phyloP scores from a whole-genome alignment of 2,797 vertebrate species.

The Dipus sagitta region DNA sequence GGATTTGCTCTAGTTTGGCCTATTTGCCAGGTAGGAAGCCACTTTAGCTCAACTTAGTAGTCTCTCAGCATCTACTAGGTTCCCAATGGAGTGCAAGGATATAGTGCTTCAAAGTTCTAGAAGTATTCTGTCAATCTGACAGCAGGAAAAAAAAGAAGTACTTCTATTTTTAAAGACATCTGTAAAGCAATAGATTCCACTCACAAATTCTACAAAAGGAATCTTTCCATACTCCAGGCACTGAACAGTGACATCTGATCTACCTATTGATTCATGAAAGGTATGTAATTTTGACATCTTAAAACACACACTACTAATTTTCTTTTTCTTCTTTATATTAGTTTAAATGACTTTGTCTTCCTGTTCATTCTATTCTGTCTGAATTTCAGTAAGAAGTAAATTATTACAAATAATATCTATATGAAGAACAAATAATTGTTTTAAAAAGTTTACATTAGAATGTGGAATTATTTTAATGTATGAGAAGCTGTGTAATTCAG shows the following conservation, averaged over 20 bases:
- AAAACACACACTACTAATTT: neutral
- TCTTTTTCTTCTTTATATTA: neutral
- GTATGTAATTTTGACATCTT: neutral
- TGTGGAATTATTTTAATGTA: conserved; percentile 30
- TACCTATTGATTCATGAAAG: neutral
- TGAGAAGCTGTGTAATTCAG: neutral
- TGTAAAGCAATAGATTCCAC: neutral
- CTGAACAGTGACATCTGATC: neutral
- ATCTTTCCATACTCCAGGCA: neutral
- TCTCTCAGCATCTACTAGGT: neutral
- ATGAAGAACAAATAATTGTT: neutral
- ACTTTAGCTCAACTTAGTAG: neutral
- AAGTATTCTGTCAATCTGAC: neutral
- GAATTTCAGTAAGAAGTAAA: conserved; percentile 11
- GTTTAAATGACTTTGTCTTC: neutral
- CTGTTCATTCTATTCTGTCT: conserved; percentile 5
- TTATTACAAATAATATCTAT: conserved; percentile 13
- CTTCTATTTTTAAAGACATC: conserved; percentile 13
- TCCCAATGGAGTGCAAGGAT: neutral
- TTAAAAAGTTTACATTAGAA: conserved; percentile 5
- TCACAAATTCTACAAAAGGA: conserved; percentile 6
- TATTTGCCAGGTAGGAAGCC: neutral
- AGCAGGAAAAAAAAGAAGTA: neutral
- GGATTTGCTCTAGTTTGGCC: neutral
- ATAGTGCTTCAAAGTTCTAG: neutral